Evolutionary conservation across 2,113 vertebrate genomes (phyloP).

Genomic region (Lonchura striata): DNA sequence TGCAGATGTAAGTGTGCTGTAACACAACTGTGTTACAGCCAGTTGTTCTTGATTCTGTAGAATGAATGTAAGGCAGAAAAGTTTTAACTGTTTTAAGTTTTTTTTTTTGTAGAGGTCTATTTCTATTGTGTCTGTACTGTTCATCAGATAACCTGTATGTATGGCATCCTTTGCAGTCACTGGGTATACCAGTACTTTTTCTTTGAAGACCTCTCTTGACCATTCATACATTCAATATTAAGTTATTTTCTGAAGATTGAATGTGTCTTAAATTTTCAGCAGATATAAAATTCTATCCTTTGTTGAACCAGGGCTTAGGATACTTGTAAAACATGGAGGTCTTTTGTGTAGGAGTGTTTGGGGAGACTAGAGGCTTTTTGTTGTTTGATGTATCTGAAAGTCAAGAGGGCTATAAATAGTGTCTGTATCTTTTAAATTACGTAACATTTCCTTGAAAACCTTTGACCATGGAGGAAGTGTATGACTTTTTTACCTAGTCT

Average conservation of each 20-base stretch:
- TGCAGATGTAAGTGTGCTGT: not conserved
- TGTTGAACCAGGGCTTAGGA: not conserved
- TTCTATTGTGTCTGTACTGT: not conserved
- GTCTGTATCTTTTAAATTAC: not conserved
- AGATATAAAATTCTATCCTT: accelerated
- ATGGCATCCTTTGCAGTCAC: not conserved
- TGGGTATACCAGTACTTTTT: accelerated
- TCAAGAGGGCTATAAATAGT: not conserved
- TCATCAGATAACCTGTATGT: not conserved
- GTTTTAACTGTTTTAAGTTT: not conserved
- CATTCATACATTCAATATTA: not conserved
- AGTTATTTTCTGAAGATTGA: not conserved
- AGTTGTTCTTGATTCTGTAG: not conserved
- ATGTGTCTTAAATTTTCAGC: not conserved
- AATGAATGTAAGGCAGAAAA: not conserved
- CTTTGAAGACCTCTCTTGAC: not conserved
- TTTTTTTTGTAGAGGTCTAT: not conserved
- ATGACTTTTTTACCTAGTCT: not conserved
- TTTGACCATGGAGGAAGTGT: not conserved
- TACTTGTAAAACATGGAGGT: accelerated
- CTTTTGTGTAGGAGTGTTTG: not conserved
- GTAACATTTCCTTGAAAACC: not conserved
- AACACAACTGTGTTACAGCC: no score
- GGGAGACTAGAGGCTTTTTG: not conserved
- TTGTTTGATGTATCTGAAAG: not conserved